Evolutionary conservation across 2,888 invertebrate species (phyloP), one percentile per base, ranked within the genome.

Genomic region (Portevinia maculata): DNA sequence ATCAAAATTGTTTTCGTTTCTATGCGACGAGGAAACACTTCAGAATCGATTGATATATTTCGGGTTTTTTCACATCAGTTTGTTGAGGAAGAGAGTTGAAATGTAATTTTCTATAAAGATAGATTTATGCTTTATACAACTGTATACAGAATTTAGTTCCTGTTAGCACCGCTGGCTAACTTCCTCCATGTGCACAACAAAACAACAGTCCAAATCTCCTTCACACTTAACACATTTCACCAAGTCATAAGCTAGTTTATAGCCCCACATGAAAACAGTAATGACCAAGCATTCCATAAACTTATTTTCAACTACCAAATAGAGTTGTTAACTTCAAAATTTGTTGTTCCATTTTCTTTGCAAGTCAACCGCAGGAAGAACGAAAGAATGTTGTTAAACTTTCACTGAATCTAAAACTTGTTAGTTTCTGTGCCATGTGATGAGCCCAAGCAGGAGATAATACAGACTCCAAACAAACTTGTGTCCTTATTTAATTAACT

Each of bases 401-500:
- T 64, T 73, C 37, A 44, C 64, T 59, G 39, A 57, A 65, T 34
- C 48, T 52, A 15, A 74, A 74, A 65, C 74, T 65, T 74, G 5
- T 52, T 11, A 59, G 50, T 34, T 52, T 50, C 55, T 39, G 4
- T 30, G 15, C 13, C 28, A 60, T 67, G 21, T 67, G 44, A 60
- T 60, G 67, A 46, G 53, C 46, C 39, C 75, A 69, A 69, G 50
- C 24, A 37, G 67, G 37, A 67, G 67, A 76, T 76, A 76, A 76
- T 67, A 69, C 67, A 62, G 60, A 69, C 69, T 60, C 34, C 75
- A 60, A 76, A 76, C 75, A 76, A 76, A 76, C 75, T 76, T 69
- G 67, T 59, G 46, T 55, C 46, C 75, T 76, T 67, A 76, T 76
- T 76, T 76, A 76, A 76, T 76, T 76, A 76, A 69, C 75, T 76